Percentiles rank a stretch among this genome's conserved stretches.
phyloP scores from a whole-genome alignment of 2,888 invertebrate species.

The Nysson spinosus region DNA sequence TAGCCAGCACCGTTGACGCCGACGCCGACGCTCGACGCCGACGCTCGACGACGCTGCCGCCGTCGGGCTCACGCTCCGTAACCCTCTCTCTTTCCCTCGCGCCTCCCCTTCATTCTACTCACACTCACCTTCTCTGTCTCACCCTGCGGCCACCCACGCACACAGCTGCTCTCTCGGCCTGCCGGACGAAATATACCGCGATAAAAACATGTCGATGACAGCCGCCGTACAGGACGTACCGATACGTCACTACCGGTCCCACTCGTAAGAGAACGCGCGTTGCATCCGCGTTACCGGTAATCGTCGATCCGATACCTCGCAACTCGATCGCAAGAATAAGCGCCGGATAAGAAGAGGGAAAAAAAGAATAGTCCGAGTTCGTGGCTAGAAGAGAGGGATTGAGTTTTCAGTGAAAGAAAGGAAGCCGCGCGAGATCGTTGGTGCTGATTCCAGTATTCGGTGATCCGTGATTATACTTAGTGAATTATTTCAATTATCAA shows the following conservation, averaged over 20 bases:
- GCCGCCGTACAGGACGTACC: slow-evolving; percentile 38
- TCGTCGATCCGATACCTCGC: too few species aligned
- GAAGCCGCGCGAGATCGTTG: too few species aligned
- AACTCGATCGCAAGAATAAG: too few species aligned
- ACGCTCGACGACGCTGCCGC: slow-evolving; percentile 46
- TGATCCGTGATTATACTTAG: too few species aligned
- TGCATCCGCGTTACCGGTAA: too few species aligned
- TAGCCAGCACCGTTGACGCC: slow-evolving; percentile 30
- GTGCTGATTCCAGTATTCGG: too few species aligned
- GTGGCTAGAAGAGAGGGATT: too few species aligned
- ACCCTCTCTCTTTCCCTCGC: slow-evolving; percentile 26
- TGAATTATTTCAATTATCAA: too few species aligned
- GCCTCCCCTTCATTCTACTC: slow-evolving; percentile 29
- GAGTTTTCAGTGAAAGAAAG: too few species aligned
- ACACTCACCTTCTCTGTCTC: slow-evolving; percentile 24
- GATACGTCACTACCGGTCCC: slow-evolving; percentile 33
- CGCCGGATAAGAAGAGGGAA: background rate
- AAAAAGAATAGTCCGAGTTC: background rate
- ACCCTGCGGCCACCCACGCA: slow-evolving; percentile 14
- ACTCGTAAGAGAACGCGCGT: slow-evolving; percentile 13
- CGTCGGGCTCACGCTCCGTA: slow-evolving; percentile 36
- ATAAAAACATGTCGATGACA: slow-evolving; percentile 63
- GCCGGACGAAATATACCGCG: slow-evolving; percentile 27
- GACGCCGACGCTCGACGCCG: slow-evolving; percentile 35
- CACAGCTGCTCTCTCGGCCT: slow-evolving; percentile 4